Evolutionary conservation across 2,888 invertebrate species (phyloP).

Genomic region (Gastrophysa polygoni): DNA sequence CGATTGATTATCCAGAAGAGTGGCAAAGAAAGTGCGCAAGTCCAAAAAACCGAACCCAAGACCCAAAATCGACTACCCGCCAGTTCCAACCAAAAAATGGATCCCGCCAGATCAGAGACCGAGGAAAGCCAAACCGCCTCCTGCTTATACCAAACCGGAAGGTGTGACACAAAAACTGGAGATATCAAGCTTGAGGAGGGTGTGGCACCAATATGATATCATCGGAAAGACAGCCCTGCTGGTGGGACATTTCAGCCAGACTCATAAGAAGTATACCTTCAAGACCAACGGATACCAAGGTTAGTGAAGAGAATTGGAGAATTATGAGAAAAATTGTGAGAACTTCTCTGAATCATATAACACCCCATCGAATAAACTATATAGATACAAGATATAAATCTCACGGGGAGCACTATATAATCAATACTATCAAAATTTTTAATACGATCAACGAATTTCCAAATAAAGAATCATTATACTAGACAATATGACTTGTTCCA

Average conservation of each 20-base stretch:
- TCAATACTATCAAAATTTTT: no score
- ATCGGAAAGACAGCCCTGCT: conserved; percentile 45
- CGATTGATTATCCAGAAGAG: conserved; percentile 8
- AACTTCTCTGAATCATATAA: no score
- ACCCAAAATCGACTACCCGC: conserved; percentile 51
- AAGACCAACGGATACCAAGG: conserved; percentile 53
- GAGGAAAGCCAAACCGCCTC: conserved; percentile 37
- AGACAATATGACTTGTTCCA: no score
- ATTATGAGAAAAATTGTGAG: no score
- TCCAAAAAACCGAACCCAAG: conserved; percentile 36
- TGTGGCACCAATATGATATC: conserved; percentile 51
- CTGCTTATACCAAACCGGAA: conserved; percentile 46
- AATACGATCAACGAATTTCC: no score
- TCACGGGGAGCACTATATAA: no score
- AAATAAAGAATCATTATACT: no score
- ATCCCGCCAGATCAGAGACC: conserved; percentile 50
- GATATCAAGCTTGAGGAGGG: conserved; percentile 48
- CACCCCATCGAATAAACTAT: no score
- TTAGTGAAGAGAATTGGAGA: no score
- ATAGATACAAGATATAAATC: no score
- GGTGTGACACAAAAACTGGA: conserved; percentile 47
- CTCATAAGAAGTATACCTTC: conserved; percentile 46
- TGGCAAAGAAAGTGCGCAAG: conserved; percentile 22
- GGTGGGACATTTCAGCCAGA: conserved; percentile 49
- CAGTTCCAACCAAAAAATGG: conserved; percentile 53